Evolutionary conservation across 2,888 invertebrate species (phyloP).

Genomic region (Agrotis segetum): DNA sequence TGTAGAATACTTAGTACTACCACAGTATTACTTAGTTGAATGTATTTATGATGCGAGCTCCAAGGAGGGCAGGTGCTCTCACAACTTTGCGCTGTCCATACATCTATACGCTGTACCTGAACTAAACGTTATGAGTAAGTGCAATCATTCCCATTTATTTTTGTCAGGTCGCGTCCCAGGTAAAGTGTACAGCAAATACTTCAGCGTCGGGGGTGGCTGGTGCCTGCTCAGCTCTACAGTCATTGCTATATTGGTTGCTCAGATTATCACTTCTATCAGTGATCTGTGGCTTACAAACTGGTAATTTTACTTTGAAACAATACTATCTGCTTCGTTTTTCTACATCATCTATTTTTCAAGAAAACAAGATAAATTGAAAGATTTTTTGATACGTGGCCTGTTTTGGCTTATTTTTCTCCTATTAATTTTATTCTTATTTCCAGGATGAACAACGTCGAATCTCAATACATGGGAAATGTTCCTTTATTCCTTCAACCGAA

Average conservation of each 20-base stretch:
- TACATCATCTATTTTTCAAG: not conserved
- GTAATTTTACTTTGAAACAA: slow-evolving; percentile 81
- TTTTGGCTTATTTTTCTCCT: not conserved
- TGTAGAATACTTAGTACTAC: too few relatives aligned
- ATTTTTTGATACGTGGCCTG: too few relatives aligned
- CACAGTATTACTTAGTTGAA: too few relatives aligned
- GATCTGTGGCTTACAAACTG: slow-evolving; percentile 95
- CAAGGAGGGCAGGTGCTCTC: too few relatives aligned
- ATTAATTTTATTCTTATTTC: slow-evolving; percentile 51
- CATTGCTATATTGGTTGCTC: slow-evolving; percentile 92
- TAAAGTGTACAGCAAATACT: slow-evolving; percentile 93
- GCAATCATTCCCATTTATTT: not conserved
- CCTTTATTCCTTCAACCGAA: slow-evolving; percentile 14
- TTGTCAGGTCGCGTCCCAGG: slow-evolving; percentile 88
- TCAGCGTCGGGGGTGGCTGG: slow-evolving; percentile 92
- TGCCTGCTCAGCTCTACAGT: slow-evolving; percentile 89
- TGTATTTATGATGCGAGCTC: too few relatives aligned
- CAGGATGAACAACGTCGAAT: slow-evolving; percentile 88
- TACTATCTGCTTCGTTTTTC: not conserved
- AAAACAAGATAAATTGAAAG: too few relatives aligned
- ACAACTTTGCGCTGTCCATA: too few relatives aligned
- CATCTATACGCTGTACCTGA: too few relatives aligned
- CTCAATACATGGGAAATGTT: slow-evolving; percentile 46
- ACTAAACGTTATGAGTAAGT: too few relatives aligned
- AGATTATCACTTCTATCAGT: slow-evolving; percentile 92